Conservation (phyloP, 2,797 vertebrate genomes). For the Ispidina lecontei region DNA sequence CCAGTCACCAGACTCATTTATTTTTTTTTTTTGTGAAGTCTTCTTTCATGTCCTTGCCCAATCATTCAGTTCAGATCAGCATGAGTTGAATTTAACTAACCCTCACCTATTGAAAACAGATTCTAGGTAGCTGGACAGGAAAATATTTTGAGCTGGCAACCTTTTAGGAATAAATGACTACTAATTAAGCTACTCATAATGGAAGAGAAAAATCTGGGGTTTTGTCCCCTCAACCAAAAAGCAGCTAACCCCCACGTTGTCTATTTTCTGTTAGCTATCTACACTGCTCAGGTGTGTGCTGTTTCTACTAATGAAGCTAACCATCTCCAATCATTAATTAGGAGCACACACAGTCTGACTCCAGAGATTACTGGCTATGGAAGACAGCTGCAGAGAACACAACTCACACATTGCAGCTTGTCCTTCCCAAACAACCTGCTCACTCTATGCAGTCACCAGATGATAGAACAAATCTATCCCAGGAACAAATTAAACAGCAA, state of each 20-base stretch:
- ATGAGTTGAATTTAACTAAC: not conserved
- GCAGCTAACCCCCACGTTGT: not conserved
- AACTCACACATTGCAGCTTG: rapidly evolving
- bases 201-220: not conserved
- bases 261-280: not conserved
- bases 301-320: not conserved
- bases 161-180: not conserved
- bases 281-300: not conserved
- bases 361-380: not conserved
- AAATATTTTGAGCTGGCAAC: not conserved
- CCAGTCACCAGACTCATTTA: not conserved
- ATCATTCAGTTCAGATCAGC: not conserved
- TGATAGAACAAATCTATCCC: not conserved
- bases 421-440: not conserved
- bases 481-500: not conserved
- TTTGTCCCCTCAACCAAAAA: not conserved
- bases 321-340: not conserved
- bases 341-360: not conserved
- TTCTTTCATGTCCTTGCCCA: not conserved
- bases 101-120: not conserved
- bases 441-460: not conserved
- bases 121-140: not conserved
- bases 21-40: not conserved
- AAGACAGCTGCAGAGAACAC: not conserved
- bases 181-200: not conserved